Evolutionary conservation across 1,140 invertebrate genomes (phyloP).

Genomic region (Berghia stephanieae): DNA sequence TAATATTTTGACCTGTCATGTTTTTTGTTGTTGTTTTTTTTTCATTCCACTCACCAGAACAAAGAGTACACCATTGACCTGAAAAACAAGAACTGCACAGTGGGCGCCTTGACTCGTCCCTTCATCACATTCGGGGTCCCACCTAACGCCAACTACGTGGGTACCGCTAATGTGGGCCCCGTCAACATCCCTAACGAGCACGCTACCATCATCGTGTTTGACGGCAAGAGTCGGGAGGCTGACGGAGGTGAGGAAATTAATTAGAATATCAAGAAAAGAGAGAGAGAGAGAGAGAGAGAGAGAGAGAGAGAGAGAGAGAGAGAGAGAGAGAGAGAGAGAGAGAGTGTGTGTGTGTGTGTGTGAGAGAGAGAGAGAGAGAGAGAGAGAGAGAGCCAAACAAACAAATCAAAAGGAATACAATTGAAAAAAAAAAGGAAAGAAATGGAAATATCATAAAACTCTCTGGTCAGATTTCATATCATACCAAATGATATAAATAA

Average conservation of each 20-base stretch:
- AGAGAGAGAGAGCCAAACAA: too few relatives aligned
- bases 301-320: not conserved
- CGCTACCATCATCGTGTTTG: conserved; percentile 40
- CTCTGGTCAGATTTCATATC: too few relatives aligned
- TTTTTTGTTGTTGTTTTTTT: not conserved
- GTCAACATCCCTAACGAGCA: conserved; percentile 46
- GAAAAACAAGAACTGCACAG: conserved; percentile 49
- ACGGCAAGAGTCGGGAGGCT: conserved; percentile 30
- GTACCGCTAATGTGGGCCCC: conserved; percentile 49
- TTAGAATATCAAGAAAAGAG: not conserved
- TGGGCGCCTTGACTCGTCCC: conserved; percentile 44
- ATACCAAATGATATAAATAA: too few relatives aligned
- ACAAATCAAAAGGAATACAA: too few relatives aligned
- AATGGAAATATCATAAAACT: too few relatives aligned
- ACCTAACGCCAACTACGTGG: conserved; percentile 46
- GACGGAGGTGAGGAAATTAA: not conserved
- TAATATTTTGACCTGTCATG: too few relatives aligned
- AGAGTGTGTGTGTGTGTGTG: not conserved
- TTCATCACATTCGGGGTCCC: conserved; percentile 56
- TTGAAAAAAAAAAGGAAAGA: too few relatives aligned
- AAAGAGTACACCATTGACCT: conserved; percentile 55
- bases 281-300: not conserved
- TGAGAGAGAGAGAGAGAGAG: too few relatives aligned
- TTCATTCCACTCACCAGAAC: conserved; percentile 35
- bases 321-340: not conserved